Conservation (phyloP, 1,140 invertebrate genomes). For the Brachionus sp. region DNA sequence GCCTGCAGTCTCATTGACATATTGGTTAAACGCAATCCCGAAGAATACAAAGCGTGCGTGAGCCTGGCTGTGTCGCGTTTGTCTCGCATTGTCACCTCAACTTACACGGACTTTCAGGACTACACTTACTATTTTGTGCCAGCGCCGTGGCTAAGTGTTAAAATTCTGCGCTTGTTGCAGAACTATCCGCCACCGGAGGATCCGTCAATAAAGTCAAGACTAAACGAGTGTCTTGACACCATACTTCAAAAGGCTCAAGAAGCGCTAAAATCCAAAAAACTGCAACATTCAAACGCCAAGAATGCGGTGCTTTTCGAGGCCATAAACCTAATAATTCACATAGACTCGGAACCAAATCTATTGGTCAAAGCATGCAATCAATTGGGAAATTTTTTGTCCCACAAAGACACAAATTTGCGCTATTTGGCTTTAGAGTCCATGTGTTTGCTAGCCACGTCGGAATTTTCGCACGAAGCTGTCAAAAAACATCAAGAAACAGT, state of each 20-base stretch:
- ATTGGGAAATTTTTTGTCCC: constrained; percentile 94
- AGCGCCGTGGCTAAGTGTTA: constrained; percentile 98
- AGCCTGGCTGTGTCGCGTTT: constrained; percentile 92
- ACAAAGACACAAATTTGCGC: constrained; percentile 92
- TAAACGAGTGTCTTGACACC: constrained; percentile 98
- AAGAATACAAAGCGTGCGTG: constrained; percentile 98
- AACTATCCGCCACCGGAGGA: constrained; percentile 97
- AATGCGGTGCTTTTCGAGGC: constrained; percentile 99
- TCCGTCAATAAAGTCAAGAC: constrained; percentile 83
- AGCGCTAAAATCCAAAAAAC: constrained; percentile 98
- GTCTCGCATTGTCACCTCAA: constrained; percentile 91
- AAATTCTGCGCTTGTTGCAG: constrained; percentile 88
- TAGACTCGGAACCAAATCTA: constrained; percentile 92
- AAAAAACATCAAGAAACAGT: constrained; percentile 99
- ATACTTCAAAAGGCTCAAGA: constrained; percentile 99
- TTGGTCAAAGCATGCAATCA: constrained; percentile 97
- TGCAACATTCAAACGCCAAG: constrained; percentile 99
- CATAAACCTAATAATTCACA: constrained; percentile 98
- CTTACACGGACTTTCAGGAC: constrained; percentile 96
- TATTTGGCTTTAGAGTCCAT: constrained; percentile 98
- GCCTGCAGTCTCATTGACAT: constrained; percentile 96
- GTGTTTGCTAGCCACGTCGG: constrained; percentile 96
- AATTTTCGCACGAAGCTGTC: constrained; percentile 98
- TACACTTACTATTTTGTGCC: constrained; percentile 99
- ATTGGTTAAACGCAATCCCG: constrained; percentile 94